phyloP scores from a whole-genome alignment of 2,797 vertebrate genomes.

The Darevskia nairensis region DNA sequence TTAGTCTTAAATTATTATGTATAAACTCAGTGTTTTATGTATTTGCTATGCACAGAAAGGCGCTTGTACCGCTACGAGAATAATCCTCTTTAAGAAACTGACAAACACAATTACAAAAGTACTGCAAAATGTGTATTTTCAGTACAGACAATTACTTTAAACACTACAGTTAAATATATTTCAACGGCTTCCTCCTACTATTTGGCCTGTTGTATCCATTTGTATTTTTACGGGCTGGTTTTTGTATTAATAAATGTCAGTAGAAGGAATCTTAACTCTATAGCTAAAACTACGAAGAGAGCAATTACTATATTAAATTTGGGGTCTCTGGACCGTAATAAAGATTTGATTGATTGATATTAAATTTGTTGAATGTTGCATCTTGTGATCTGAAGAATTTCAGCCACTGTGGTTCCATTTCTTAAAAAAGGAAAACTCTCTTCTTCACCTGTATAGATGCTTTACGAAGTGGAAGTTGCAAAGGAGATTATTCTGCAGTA shows the following conservation, averaged over 20 bases:
- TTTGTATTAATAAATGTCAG: slow-evolving; percentile 57
- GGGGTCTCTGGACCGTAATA: not conserved
- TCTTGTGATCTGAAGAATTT: not conserved
- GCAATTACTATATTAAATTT: not conserved
- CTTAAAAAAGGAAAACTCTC: not conserved
- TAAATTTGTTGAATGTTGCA: not conserved
- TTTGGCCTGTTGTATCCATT: slow-evolving; percentile 52
- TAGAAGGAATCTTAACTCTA: slow-evolving; percentile 36
- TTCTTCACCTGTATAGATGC: not conserved
- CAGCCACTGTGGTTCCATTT: not conserved
- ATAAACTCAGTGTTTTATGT: slow-evolving; percentile 59
- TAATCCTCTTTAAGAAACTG: slow-evolving; percentile 62
- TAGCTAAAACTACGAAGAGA: not conserved
- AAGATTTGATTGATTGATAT: not conserved
- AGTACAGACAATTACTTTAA: slow-evolving; percentile 56
- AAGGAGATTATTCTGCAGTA: not conserved
- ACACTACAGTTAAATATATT: slow-evolving; percentile 55
- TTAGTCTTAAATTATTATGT: slow-evolving; percentile 66
- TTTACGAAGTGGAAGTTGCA: not conserved
- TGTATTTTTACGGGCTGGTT: slow-evolving; percentile 55
- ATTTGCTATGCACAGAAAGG: slow-evolving; percentile 61
- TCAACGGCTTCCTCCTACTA: slow-evolving; percentile 50
- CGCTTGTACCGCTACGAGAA: slow-evolving; percentile 58
- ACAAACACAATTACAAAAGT: slow-evolving; percentile 68
- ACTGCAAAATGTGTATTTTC: slow-evolving; percentile 64